Evolutionary conservation across 2,797 vertebrate species (phyloP), one percentile per base, ranked within the genome.

Genomic region (Cyprinella venusta): DNA sequence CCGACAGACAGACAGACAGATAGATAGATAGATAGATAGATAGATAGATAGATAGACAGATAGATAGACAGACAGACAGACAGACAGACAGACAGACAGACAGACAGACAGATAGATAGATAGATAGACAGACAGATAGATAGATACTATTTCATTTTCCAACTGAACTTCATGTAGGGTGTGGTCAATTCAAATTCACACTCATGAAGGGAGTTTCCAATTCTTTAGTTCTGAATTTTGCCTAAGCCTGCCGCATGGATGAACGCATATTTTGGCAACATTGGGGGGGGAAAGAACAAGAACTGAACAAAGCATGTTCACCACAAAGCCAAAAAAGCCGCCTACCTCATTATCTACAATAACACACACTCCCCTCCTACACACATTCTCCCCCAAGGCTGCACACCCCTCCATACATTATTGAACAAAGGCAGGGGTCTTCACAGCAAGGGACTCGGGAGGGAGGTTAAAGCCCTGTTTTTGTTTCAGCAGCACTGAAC

Each of bases 401-500:
- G 67, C 87, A 87, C 88, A 80, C 87, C 90, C 89, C 89, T 87
- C 26, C 76, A 92, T 91, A 89, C 88, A 91, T 92, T 89, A 92
- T 88, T 89, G 89, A 93, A 93, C 92, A 93, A 89, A 92, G 69
- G 26, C 79, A 76, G 71, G 68, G 77, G 72, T 68, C 80, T 63
- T 77, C 72, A 85, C 48, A 69, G 52, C 76, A 64, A 80, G 64
- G 7, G 48, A 78, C 59, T 72, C 45, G n/a, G 59, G 61, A 68
- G 79, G 80, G 59, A 71, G 81, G 81, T 83, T 71, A 79, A 40
- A 70, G 59, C 88, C 85, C 86, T 89, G 90, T 89, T 84, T 82
- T 86, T 88, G 90, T 89, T 87, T 84, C 75, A 83, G 84, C 88
- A 87, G 87, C 88, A 85, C 88, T 94, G 92, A 93, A 93, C 92